Conservation (phyloP, 2,888 invertebrate genomes). For the Xestia xanthographa region DNA sequence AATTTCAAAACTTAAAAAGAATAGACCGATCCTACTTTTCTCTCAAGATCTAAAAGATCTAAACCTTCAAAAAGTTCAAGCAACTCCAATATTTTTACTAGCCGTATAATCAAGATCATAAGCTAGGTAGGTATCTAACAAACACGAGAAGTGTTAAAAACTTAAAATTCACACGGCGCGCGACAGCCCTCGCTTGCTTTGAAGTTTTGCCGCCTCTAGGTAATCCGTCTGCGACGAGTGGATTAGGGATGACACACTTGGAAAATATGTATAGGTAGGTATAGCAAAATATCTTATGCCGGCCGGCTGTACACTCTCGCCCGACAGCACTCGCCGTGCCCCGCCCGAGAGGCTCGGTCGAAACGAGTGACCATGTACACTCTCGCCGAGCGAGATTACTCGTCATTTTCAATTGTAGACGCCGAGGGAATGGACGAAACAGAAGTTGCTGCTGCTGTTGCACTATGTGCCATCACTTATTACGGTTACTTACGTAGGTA, state of each 20-base stretch:
- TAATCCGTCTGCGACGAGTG: slow-evolving; percentile 72
- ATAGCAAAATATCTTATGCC: slow-evolving; percentile 58
- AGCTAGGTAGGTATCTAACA: slow-evolving; percentile 58
- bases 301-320: too few relatives aligned
- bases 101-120: slow-evolving; percentile 69
- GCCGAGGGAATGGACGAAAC: too few relatives aligned
- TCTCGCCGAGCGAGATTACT: too few relatives aligned
- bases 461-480: too few relatives aligned
- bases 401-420: too few relatives aligned
- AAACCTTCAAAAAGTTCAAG: slow-evolving; percentile 48
- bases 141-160: slow-evolving; percentile 65
- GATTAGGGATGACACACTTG: slow-evolving; percentile 68
- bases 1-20: slow-evolving; percentile 12
- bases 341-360: too few relatives aligned
- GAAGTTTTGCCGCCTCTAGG: slow-evolving; percentile 79
- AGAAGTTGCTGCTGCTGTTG: too few relatives aligned
- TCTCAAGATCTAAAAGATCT: slow-evolving; percentile 44
- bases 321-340: too few relatives aligned
- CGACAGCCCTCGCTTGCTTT: slow-evolving; percentile 76
- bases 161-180: slow-evolving; percentile 74
- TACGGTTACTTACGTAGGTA: too few relatives aligned
- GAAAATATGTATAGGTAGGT: slow-evolving; percentile 42
- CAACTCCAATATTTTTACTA: slow-evolving; percentile 59
- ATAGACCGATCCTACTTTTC: slow-evolving; percentile 22
- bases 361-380: too few relatives aligned